Base-by-base conservation (phyloP, 2,113 vertebrate species). In the Epinephelus moara region DNA sequence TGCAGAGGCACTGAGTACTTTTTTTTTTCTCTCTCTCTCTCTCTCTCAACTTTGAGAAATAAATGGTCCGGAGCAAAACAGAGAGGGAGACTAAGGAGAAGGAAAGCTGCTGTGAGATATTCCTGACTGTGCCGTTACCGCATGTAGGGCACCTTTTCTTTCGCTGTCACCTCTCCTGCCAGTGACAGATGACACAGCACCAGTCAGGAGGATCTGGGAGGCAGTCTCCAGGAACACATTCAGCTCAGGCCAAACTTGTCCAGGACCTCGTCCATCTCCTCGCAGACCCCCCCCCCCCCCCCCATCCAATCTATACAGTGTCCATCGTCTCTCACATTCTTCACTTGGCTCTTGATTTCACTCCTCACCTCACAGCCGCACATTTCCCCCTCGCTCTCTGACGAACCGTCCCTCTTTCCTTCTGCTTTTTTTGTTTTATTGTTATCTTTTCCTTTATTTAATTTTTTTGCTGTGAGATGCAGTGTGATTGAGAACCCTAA, bases 111-210 rank as follows among this genome's bases (percentile, higher is more conserved):
- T 85, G 47, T 1, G 25, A 81, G 78, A 72, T 47, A 56, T 63
- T 80, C 77, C 85, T 56, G 60, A 52, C 70, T 84, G 78, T 77
- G 79, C 78, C 56, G 82, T 79, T 80, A 69, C 61, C 50, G 68
- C 91, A 92, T 91, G 75, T 85, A 92, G 91, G 93, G 81, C 93
- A 93, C 75, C 87, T 84, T 90, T 88, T 84, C 79, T 87, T 79
- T 80, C 2, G 27, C 88, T 89, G 89, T 94, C 93, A 93, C 91
- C 88, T 89, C 88, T 92, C 78, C 84, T 85, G 82, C 85, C 76
- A 74, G 79, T 94, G 93, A 95, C 94, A 89, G 91, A 95, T 94
- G 92, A 93, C 92, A 92, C 87, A 71, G 87, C 88, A 80, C 30
- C 85, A 90, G 82, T 80, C 84, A 85, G 80, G 85, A 89, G 70